Evolutionary conservation across 2,888 invertebrate species (phyloP).

Genomic region (Dolomedes plantarius): DNA sequence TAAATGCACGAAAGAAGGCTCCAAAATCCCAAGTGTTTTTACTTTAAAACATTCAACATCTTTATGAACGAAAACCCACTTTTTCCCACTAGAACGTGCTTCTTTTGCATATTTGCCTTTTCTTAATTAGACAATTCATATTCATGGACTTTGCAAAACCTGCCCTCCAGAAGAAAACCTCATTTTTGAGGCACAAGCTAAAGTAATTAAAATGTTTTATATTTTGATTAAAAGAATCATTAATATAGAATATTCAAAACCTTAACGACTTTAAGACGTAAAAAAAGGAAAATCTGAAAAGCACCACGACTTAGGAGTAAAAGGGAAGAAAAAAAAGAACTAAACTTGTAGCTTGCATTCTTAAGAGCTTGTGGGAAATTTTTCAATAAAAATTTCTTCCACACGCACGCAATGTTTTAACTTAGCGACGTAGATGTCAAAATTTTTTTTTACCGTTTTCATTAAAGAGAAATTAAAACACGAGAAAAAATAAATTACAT

Average conservation of each 20-base stretch:
- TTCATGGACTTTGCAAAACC: conserved; percentile 41
- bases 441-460: conserved; percentile 47
- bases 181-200: conserved; percentile 64
- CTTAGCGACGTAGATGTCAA: conserved; percentile 64
- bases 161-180: conserved; percentile 20
- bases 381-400: conserved; percentile 65
- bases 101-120: conserved; percentile 21
- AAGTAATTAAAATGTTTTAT: conserved; percentile 70
- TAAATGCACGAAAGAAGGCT: neutral
- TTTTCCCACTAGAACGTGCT: neutral
- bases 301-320: neutral
- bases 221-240: conserved; percentile 67
- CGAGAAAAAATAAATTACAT: conserved; percentile 50
- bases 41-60: neutral
- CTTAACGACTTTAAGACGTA: conserved; percentile 61
- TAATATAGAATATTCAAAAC: conserved; percentile 69
- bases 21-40: neutral
- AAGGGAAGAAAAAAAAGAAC: neutral
- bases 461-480: conserved; percentile 70
- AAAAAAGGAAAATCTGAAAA: conserved; percentile 3
- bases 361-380: conserved; percentile 42
- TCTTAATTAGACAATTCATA: conserved; percentile 67
- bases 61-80: neutral
- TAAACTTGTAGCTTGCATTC: neutral
- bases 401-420: conserved; percentile 46